Percentiles rank a stretch among this genome's conserved stretches.
Conservation (phyloP, 2,113 vertebrate genomes). For the Amblyornis subalaris region DNA sequence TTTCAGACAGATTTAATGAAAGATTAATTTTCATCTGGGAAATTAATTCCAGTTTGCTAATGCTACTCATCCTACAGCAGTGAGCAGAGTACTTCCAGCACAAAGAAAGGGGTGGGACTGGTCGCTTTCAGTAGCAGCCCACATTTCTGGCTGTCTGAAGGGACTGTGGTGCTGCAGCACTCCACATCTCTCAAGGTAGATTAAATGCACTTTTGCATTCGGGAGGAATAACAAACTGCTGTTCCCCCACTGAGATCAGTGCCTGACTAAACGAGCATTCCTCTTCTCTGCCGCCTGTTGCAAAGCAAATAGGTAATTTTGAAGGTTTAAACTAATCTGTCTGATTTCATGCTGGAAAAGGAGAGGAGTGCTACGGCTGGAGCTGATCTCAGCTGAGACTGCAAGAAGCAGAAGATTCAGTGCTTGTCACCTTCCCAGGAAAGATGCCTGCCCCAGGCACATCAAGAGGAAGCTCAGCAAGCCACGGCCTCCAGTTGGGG, state of each 20-base stretch:
- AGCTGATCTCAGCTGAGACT: neutral
- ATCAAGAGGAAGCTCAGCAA: neutral
- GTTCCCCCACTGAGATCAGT: neutral
- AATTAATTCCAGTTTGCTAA: neutral
- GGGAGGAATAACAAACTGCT: neutral
- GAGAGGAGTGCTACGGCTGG: neutral
- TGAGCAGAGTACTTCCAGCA: neutral
- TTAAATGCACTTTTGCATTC: conserved; percentile 27
- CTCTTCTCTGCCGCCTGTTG: neutral
- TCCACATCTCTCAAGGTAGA: neutral
- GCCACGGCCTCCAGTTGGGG: neutral
- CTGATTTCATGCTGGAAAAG: neutral
- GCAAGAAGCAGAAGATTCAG: neutral
- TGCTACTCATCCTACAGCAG: neutral
- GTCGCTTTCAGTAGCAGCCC: neutral
- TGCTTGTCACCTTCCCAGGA: neutral
- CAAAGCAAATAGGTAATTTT: conserved; percentile 12
- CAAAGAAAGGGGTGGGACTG: neutral
- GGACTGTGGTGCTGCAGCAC: neutral
- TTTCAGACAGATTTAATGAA: neutral
- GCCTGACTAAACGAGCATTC: neutral
- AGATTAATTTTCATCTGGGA: neutral
- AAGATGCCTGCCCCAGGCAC: accelerated
- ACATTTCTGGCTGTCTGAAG: neutral
- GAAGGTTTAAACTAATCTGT: neutral